Conservation (phyloP, 1,140 invertebrate species). For the Euwallacea similis region DNA sequence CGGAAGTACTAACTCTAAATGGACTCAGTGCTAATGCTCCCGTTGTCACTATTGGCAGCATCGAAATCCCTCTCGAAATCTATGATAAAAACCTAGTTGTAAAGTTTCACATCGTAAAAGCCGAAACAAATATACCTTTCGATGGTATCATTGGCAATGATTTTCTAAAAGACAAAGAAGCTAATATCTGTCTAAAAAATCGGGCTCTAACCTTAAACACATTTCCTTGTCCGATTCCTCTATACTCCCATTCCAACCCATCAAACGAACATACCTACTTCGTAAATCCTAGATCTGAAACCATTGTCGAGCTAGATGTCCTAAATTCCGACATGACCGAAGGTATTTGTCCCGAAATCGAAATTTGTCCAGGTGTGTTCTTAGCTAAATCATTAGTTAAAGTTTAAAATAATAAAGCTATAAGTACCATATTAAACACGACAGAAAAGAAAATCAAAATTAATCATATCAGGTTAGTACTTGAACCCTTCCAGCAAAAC, state of each 20-base stretch:
- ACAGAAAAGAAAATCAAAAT: slow-evolving; percentile 2
- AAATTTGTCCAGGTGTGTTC: slow-evolving; percentile 32
- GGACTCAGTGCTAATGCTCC: slow-evolving; percentile 22
- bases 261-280: slow-evolving; percentile 1
- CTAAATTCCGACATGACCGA: slow-evolving; percentile 30
- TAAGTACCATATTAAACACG: slow-evolving; percentile 39
- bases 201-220: slow-evolving; percentile 3
- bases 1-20: slow-evolving; percentile 17
- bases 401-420: slow-evolving; percentile 27
- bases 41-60: slow-evolving; percentile 15
- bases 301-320: slow-evolving; percentile 26
- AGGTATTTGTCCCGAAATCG: slow-evolving; percentile 30
- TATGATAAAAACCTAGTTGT: slow-evolving; percentile 13
- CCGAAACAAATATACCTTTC: slow-evolving; percentile 28
- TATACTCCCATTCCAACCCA: slow-evolving; percentile 4
- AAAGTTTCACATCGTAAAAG: slow-evolving; percentile 35
- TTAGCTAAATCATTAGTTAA: slow-evolving; percentile 29
- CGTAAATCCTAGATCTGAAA: slow-evolving; percentile 26
- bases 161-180: slow-evolving; percentile 21
- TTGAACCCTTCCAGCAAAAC: slow-evolving; percentile 30
- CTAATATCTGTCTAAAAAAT: slow-evolving; percentile 21
- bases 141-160: slow-evolving; percentile 39
- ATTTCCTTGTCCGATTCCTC: slow-evolving; percentile 6
- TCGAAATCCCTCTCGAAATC: neutral
- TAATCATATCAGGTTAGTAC: slow-evolving; percentile 1